Conservation (phyloP, 2,113 vertebrate species). For the Oreochromis aureus region DNA sequence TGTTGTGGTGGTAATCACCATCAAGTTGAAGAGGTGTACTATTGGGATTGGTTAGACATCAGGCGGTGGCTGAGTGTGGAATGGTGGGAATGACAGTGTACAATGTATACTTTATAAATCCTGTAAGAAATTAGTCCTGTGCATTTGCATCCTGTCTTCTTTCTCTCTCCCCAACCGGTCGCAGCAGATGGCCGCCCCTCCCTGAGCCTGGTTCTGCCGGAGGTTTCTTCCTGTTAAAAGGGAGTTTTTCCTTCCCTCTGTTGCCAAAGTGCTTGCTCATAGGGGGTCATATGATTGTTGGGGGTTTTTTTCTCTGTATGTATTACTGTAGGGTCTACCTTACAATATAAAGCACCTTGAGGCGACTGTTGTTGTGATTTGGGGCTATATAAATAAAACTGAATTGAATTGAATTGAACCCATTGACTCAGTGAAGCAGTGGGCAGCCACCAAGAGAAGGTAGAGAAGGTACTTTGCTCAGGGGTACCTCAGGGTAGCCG, state of each 20-base stretch:
- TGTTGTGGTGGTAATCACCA: not conserved
- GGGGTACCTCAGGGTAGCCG: not conserved
- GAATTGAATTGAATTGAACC: not conserved
- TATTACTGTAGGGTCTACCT: too few species aligned
- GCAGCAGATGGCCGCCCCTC: too few species aligned
- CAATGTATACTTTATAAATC: not conserved
- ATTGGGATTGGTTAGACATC: not conserved
- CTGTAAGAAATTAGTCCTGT: not conserved
- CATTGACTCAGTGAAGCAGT: not conserved
- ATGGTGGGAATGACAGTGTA: not conserved
- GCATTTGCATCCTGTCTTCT: not conserved
- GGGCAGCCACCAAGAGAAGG: not conserved
- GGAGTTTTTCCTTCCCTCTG: too few species aligned
- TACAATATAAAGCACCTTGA: too few species aligned
- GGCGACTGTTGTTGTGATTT: too few species aligned
- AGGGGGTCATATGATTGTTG: too few species aligned
- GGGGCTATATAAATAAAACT: too few species aligned
- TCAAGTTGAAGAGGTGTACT: not conserved
- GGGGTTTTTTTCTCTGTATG: too few species aligned
- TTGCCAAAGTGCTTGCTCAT: too few species aligned
- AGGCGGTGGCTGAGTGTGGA: not conserved
- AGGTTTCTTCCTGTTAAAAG: too few species aligned
- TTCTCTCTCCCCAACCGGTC: too few species aligned
- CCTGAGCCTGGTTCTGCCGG: too few species aligned
- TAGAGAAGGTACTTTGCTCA: not conserved